A percentile compares a stretch with the other conserved stretches of the same genome.
Conservation (phyloP, 2,113 vertebrate species). For the Microtus ochrogaster region DNA sequence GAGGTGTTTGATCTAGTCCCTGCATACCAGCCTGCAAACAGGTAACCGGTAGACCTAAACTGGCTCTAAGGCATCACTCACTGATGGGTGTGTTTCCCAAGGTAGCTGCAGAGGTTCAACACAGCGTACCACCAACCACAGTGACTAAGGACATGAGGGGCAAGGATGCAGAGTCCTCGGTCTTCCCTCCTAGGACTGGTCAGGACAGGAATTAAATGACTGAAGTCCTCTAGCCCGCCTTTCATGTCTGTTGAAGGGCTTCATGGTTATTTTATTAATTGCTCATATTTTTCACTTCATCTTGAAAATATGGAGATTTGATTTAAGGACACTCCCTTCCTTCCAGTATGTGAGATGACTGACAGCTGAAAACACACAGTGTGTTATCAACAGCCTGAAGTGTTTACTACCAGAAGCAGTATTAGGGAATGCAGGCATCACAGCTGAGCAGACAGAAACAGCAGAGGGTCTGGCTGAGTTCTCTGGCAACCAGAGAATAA, state of each 20-base stretch:
- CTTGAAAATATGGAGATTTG: constrained; percentile 6
- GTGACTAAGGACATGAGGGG: no score
- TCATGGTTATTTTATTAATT: neutral
- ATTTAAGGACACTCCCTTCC: constrained; percentile 11
- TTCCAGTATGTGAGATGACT: neutral
- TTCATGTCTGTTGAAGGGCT: neutral
- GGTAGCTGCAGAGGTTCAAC: neutral
- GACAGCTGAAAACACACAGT: neutral
- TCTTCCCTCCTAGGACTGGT: neutral
- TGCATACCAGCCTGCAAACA: neutral
- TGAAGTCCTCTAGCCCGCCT: neutral
- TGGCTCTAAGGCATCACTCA: neutral
- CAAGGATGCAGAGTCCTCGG: neutral
- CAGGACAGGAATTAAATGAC: neutral
- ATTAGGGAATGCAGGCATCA: neutral
- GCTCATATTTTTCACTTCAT: neutral
- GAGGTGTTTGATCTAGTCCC: neutral
- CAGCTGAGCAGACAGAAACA: neutral
- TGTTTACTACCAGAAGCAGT: neutral
- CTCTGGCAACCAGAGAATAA: neutral
- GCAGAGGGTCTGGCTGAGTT: neutral
- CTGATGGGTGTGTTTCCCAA: no score
- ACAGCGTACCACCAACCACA: neutral
- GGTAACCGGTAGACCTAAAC: neutral
- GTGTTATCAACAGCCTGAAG: neutral